Evolutionary conservation across 2,797 vertebrate species (phyloP).

Genomic region (Chloroceryle amazona): DNA sequence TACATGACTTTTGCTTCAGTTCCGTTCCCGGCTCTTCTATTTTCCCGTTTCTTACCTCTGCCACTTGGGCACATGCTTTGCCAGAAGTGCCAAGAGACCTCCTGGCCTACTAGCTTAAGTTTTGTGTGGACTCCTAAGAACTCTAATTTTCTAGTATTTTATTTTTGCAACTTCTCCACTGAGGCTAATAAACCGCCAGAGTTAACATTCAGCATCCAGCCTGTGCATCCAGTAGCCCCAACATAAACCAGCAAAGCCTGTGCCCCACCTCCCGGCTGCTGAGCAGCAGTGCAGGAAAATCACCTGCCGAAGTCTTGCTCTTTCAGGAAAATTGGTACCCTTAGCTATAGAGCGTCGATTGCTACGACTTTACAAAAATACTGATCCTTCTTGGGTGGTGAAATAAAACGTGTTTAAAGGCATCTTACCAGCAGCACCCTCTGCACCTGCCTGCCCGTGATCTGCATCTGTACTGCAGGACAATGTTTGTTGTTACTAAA

Average conservation of each 20-base stretch:
- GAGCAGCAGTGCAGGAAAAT: not conserved
- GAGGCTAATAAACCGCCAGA: rapidly evolving
- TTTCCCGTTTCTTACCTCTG: not conserved
- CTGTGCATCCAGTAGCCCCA: rapidly evolving
- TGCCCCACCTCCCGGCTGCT: slow-evolving; percentile 62
- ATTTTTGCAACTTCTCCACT: rapidly evolving
- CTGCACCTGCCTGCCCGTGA: not conserved
- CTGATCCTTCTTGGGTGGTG: not conserved
- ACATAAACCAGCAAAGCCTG: not conserved
- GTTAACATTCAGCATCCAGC: rapidly evolving
- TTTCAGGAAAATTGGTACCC: rapidly evolving
- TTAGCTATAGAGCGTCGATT: rapidly evolving
- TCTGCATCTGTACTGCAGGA: not conserved
- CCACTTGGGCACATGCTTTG: not conserved
- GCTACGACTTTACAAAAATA: rapidly evolving
- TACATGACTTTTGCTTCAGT: rapidly evolving
- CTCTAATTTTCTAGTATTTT: not conserved
- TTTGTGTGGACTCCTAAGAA: not conserved
- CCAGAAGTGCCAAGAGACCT: not conserved
- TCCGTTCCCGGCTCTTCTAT: not conserved
- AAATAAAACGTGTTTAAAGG: not conserved
- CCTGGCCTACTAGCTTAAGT: not conserved
- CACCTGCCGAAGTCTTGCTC: no score
- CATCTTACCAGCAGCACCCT: not conserved
- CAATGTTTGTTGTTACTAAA: not conserved